Evolutionary conservation across 2,797 vertebrate species (phyloP).

Genomic region (Hypotaenidia philippensis): DNA sequence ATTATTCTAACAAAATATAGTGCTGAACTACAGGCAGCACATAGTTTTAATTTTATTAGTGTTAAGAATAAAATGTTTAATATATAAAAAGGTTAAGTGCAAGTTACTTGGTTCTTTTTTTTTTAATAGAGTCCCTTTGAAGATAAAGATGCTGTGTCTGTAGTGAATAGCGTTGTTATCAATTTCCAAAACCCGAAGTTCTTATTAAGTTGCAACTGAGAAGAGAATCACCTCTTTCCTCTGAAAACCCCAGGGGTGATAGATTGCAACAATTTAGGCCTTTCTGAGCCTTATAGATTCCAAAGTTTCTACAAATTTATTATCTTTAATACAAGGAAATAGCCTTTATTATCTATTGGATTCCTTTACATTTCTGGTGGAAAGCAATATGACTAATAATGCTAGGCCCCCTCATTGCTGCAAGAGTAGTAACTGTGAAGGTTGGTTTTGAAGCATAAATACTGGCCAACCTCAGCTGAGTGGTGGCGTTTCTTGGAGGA

Average conservation of each 20-base stretch:
- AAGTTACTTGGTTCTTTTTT: slow-evolving; percentile 31
- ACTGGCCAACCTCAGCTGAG: not conserved
- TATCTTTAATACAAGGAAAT: not conserved
- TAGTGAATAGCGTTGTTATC: not conserved
- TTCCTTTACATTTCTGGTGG: not conserved
- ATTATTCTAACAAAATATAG: slow-evolving; percentile 29
- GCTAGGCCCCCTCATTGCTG: not conserved
- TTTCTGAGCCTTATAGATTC: not conserved
- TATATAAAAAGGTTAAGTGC: slow-evolving; percentile 48
- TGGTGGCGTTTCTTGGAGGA: not conserved
- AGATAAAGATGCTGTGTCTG: not conserved
- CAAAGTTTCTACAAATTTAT: not conserved
- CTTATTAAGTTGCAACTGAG: not conserved
- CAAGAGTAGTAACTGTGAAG: not conserved
- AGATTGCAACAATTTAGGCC: not conserved
- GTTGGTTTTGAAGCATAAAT: not conserved
- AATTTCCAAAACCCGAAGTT: not conserved
- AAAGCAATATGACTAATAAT: not conserved
- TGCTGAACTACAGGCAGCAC: not conserved
- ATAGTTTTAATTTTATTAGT: slow-evolving; percentile 49
- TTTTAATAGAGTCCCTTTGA: slow-evolving; percentile 30
- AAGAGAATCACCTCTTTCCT: not conserved
- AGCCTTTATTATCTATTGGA: not conserved
- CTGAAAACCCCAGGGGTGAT: not conserved
- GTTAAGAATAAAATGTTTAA: slow-evolving; percentile 13